Conservation (phyloP, 2,797 vertebrate genomes). For the Threskiornis aethiopicus region DNA sequence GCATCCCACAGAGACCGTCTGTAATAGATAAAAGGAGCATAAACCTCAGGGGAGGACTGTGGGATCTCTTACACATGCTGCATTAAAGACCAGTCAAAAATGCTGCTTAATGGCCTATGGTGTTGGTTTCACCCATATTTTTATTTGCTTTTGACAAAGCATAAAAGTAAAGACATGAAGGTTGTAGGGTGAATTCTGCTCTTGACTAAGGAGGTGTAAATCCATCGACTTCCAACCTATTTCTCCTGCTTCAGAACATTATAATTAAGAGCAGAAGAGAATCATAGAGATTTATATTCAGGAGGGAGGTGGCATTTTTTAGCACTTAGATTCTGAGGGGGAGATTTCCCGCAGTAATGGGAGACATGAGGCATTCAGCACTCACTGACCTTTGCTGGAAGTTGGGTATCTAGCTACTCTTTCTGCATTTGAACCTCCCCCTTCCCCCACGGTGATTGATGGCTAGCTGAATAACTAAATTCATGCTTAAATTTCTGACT, state of each 20-base stretch:
- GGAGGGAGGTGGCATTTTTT: slow-evolving; percentile 15
- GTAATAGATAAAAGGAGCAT: neutral
- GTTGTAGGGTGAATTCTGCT: neutral
- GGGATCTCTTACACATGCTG: neutral
- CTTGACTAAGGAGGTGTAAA: neutral
- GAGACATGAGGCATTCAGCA: slow-evolving; percentile 7
- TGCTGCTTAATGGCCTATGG: neutral
- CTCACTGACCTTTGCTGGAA: slow-evolving; percentile 26
- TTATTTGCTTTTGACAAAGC: slow-evolving; percentile 23
- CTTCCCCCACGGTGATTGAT: neutral
- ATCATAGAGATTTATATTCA: slow-evolving; percentile 40
- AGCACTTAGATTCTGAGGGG: slow-evolving; percentile 20
- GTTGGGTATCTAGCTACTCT: neutral
- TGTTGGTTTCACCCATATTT: neutral
- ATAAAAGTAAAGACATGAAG: neutral
- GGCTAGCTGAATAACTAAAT: neutral
- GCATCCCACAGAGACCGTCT: neutral
- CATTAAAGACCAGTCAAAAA: neutral
- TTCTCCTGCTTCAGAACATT: neutral
- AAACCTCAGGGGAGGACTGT: neutral
- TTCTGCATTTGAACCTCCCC: neutral
- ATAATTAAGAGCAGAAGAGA: slow-evolving; percentile 20
- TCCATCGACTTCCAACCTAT: neutral
- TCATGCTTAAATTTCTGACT: slow-evolving; percentile 5
- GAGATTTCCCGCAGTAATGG: neutral